Evolutionary conservation across 2,888 invertebrate species (phyloP), one percentile per base, ranked within the genome.

Genomic region (Hedychridium roseum): DNA sequence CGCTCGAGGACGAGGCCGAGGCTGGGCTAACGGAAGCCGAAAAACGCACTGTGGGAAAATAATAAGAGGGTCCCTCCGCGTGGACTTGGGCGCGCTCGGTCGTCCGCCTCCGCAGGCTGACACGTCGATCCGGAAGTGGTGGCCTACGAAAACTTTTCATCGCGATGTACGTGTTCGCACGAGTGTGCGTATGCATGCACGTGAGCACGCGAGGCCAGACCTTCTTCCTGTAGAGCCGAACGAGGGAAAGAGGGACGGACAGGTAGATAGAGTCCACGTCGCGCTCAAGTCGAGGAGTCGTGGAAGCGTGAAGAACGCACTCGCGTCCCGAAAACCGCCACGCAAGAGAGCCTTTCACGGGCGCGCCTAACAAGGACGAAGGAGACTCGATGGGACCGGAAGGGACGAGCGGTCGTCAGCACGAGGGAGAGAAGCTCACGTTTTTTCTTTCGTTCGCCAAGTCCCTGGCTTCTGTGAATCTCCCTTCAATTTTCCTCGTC

Each of bases 11-110:
- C 5, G 32, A 6, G 7, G 23, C 36, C 32, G 45, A 39, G 60
- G 40, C 64, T 59, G 61, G 51, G 61, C 60, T 66, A 68, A 66
- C 64, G 65, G 71, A 73, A 74, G 73, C 69, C 69, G 71, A 69
- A 74, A 75, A 76, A 76, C 76, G 77, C 73, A 77, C 75, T 70
- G 69, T 66, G 65, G 66, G 67, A 70, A n/a, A 73, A 70, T 78
- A 75, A 76, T 78, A 74, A 76, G 73, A 72, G 74, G 70, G 66
- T 66, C 63, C 56, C 62, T 57, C n/a, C 21, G 21, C 2, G 6
- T n/a, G 28, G 3, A 32, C 16, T 14, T 12, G 14, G 34, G 46
- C 36, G 41, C 60, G 42, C 32, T 47, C 44, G 43, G 37, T 40
- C 44, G 37, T 50, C 31, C 49, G 20, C 38, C 21, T 16, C 26